Conservation (phyloP, 2,113 vertebrate genomes). For the Seriola rivoliana region DNA sequence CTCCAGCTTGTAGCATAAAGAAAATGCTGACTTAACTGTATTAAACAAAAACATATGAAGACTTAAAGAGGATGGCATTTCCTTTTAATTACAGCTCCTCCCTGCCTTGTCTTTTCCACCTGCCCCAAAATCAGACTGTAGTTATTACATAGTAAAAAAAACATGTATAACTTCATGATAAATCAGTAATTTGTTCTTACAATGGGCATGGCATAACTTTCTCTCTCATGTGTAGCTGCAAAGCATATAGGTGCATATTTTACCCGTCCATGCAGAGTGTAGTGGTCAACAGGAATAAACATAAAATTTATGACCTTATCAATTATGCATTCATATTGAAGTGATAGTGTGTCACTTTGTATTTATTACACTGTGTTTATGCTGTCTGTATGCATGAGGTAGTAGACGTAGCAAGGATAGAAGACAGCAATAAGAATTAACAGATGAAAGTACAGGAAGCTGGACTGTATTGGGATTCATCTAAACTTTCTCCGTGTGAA, state of each 20-base stretch:
- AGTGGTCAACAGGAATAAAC: conserved; percentile 33
- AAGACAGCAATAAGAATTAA: conserved; percentile 12
- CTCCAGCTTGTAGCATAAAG: background rate
- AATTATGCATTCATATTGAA: conserved; percentile 55
- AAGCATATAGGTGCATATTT: conserved; percentile 1
- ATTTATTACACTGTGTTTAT: conserved; percentile 38
- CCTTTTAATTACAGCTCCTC: background rate
- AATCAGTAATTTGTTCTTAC: background rate
- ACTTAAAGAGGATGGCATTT: background rate
- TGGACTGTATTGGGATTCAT: background rate
- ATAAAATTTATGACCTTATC: conserved; percentile 44
- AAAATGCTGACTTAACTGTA: background rate
- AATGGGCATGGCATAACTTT: conserved; percentile 4
- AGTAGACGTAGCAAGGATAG: conserved; percentile 12
- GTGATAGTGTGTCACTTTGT: conserved; percentile 47
- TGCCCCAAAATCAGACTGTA: background rate
- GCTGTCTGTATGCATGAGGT: conserved; percentile 22
- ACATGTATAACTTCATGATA: conserved; percentile 6
- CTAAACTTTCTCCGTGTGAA: background rate
- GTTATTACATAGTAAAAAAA: background rate
- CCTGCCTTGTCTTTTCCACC: background rate
- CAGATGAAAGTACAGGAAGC: background rate
- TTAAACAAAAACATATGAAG: background rate
- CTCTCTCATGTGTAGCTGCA: conserved; percentile 5
- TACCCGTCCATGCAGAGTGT: background rate